Percentiles rank a stretch among this genome's conserved stretches.
phyloP scores from a whole-genome alignment of 2,888 invertebrate species.

The Andrena marginata region DNA sequence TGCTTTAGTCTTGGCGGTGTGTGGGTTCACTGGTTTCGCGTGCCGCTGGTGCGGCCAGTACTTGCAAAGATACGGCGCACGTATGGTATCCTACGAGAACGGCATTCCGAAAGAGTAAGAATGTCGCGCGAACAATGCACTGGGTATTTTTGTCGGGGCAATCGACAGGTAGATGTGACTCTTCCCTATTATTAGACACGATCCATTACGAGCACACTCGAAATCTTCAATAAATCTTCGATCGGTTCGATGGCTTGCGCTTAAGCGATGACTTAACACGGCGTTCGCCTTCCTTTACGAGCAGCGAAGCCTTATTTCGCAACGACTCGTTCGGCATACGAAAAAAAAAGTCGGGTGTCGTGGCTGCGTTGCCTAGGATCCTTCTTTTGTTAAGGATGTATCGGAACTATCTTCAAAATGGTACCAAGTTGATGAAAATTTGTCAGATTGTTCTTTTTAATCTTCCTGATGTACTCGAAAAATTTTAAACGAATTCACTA shows the following conservation, averaged over 20 bases:
- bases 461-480: background rate
- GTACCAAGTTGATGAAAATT: too few species aligned
- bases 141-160: conserved; percentile 39
- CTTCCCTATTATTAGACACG: conserved; percentile 56
- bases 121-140: conserved; percentile 8
- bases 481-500: too few species aligned
- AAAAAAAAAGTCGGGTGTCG: conserved; percentile 13
- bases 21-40: background rate
- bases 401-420: background rate
- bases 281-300: conserved; percentile 48
- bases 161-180: conserved; percentile 50
- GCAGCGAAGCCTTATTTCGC: conserved; percentile 41
- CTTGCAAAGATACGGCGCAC: conserved; percentile 16
- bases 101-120: conserved; percentile 33
- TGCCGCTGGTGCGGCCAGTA: background rate
- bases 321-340: conserved; percentile 38
- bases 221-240: conserved; percentile 50
- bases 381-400: background rate
- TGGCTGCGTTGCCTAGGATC: conserved; percentile 9
- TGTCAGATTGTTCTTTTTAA: too few species aligned
- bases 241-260: conserved; percentile 23
- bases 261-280: conserved; percentile 41
- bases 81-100: conserved; percentile 22
- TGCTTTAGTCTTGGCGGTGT: background rate
- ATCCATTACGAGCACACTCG: conserved; percentile 7